Evolutionary conservation across 2,888 invertebrate genomes (phyloP).

Genomic region (Rotaria socialis): DNA sequence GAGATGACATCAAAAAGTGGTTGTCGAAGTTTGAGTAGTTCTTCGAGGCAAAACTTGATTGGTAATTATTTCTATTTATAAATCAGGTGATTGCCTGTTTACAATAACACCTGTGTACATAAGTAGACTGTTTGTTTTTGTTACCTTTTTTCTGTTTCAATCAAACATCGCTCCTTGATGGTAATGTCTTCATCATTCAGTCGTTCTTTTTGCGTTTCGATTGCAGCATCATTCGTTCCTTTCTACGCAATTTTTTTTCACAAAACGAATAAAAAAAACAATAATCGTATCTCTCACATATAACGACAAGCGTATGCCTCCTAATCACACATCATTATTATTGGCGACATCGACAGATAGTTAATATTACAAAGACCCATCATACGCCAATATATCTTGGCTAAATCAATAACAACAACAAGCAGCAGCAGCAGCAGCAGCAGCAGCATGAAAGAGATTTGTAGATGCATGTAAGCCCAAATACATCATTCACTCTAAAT

Average conservation of each 20-base stretch:
- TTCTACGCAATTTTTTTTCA: not conserved
- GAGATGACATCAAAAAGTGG: not conserved
- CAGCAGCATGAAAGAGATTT: not conserved
- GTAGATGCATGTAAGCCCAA: not conserved
- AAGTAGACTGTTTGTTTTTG: not conserved
- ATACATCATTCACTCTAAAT: not conserved
- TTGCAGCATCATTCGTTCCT: not conserved
- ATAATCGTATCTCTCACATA: not conserved
- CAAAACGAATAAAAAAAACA: not conserved
- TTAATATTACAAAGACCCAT: not conserved
- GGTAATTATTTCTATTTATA: not conserved
- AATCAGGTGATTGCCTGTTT: not conserved
- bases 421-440: not conserved
- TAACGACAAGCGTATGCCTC: not conserved
- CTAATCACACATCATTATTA: not conserved
- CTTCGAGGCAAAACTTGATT: not conserved
- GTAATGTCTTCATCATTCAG: not conserved
- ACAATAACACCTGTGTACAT: not conserved
- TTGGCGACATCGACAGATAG: not conserved
- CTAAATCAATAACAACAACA: not conserved
- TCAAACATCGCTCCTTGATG: not conserved
- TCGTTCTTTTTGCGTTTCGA: not conserved
- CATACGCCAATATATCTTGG: not conserved
- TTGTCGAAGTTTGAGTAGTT: not conserved
- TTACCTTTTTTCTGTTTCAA: not conserved